Conservation (phyloP, 2,113 vertebrate species). For the Spermophilus dauricus region DNA sequence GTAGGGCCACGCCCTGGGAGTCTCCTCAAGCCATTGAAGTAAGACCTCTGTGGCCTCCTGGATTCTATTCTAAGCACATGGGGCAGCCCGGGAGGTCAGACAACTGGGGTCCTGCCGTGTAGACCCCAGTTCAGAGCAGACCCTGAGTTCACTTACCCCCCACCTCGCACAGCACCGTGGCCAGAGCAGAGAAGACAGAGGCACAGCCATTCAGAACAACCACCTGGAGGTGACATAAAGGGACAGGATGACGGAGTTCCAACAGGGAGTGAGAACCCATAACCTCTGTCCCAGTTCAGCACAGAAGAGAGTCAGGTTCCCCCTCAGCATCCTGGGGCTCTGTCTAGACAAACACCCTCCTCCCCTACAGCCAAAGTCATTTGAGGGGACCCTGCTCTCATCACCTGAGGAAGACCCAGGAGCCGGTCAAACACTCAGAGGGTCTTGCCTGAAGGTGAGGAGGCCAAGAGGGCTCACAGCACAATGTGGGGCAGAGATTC, state of each 20-base stretch:
- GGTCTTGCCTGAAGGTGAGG: fast-evolving
- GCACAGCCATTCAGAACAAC: slow-evolving; percentile 96
- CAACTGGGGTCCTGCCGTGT: fast-evolving
- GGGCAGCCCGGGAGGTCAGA: neutral
- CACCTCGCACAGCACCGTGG: slow-evolving; percentile 95
- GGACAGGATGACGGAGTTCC: neutral
- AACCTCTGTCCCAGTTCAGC: neutral
- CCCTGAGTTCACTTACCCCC: slow-evolving; percentile 89
- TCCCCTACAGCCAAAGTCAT: neutral
- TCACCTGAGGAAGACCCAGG: neutral
- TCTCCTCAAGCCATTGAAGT: neutral
- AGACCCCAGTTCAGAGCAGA: neutral
- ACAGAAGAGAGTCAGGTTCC: too few species aligned
- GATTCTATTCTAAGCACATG: neutral
- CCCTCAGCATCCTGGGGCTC: neutral
- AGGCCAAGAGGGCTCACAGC: neutral
- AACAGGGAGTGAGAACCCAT: too few species aligned
- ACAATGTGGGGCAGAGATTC: neutral
- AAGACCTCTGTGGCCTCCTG: too few species aligned
- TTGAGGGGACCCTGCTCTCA: neutral
- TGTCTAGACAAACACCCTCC: neutral
- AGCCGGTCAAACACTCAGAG: neutral
- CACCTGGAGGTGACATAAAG: slow-evolving; percentile 88
- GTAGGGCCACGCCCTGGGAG: neutral
- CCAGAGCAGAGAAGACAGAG: slow-evolving; percentile 95